These are phyloP conservation scores for Mus minutoides DNA, from an alignment of 2,797 vertebrate genomes.

Conservation along the genomic window DNA sequence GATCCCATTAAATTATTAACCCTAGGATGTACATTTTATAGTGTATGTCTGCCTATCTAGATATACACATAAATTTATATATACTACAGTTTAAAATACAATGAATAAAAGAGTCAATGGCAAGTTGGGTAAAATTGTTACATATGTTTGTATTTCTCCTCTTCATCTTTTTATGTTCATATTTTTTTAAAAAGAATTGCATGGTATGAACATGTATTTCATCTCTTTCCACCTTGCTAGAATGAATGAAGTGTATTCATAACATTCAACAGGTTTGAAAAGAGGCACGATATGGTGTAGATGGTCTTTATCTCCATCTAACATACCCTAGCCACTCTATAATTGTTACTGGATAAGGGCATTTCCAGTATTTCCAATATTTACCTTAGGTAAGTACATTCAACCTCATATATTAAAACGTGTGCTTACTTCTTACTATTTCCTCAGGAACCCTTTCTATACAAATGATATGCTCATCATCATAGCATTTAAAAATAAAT, in stretches of 20 bases:
- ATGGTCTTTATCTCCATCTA: slow-evolving; percentile 21
- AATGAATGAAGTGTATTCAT: slow-evolving; percentile 26
- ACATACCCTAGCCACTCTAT: not conserved
- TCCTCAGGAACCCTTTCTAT: slow-evolving; percentile 4
- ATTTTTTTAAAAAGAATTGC: not conserved
- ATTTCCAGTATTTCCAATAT: not conserved
- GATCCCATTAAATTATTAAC: not conserved
- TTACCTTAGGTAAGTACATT: slow-evolving; percentile 32
- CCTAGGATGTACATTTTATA: not conserved
- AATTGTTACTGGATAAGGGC: not conserved
- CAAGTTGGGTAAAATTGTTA: slow-evolving; percentile 20
- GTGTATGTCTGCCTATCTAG: not conserved
- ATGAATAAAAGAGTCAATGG: not conserved
- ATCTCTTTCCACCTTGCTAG: slow-evolving; percentile 6
- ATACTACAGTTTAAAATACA: slow-evolving; percentile 35
- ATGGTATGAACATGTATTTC: not conserved
- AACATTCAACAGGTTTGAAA: slow-evolving; percentile 12
- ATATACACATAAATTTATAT: not conserved
- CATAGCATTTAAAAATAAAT: not conserved
- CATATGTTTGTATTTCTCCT: slow-evolving; percentile 11
- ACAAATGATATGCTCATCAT: slow-evolving; percentile 30
- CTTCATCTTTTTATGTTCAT: not conserved
- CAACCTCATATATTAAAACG: not conserved
- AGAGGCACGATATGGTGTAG: not conserved
- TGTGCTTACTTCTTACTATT: slow-evolving; percentile 3